A percentile compares a stretch with the other conserved stretches of the same genome.
These are phyloP conservation scores for Sanderia malayensis DNA, from an alignment of 30 jellyfish, hydroid and myxozoan species.

Conservation along the genomic window DNA sequence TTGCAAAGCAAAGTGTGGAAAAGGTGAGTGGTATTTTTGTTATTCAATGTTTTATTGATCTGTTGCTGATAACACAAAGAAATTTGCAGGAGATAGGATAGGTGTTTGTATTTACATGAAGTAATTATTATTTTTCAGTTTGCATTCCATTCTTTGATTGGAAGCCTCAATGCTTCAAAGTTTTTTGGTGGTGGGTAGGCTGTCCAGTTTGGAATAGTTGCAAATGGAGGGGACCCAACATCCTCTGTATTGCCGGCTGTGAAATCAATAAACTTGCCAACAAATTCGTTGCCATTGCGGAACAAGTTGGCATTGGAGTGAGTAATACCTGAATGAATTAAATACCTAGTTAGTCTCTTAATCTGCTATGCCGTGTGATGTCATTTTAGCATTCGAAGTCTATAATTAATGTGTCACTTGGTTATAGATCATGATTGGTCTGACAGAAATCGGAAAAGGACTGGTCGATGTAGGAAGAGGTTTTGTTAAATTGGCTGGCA, in stretches of 20 bases:
- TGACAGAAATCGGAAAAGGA: constrained; percentile 60
- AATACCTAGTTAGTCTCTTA: too few species aligned
- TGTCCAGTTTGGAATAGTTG: constrained; percentile 69
- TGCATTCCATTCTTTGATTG: constrained; percentile 68
- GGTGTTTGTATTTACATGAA: too few species aligned
- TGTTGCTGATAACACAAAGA: too few species aligned
- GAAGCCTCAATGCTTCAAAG: constrained; percentile 50
- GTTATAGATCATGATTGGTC: constrained; percentile 56
- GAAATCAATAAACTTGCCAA: constrained; percentile 56
- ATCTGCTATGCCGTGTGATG: too few species aligned
- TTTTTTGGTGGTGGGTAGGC: constrained; percentile 76
- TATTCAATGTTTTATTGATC: too few species aligned
- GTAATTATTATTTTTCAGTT: constrained; percentile 25
- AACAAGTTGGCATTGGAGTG: constrained; percentile 65
- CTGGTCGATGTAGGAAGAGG: constrained; percentile 54
- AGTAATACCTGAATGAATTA: too few species aligned
- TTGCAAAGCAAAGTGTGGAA: constrained; percentile 56
- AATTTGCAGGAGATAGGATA: too few species aligned
- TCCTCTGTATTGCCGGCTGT: constrained; percentile 78
- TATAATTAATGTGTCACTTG: too few species aligned
- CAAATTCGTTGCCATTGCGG: constrained; percentile 65
- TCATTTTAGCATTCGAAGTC: too few species aligned
- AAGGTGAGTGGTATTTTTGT: constrained; percentile 29
- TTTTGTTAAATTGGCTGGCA: constrained; percentile 36
- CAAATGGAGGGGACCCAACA: constrained; percentile 50